Conservation (phyloP, 2,888 invertebrate species). For the Apodemia duryi region DNA sequence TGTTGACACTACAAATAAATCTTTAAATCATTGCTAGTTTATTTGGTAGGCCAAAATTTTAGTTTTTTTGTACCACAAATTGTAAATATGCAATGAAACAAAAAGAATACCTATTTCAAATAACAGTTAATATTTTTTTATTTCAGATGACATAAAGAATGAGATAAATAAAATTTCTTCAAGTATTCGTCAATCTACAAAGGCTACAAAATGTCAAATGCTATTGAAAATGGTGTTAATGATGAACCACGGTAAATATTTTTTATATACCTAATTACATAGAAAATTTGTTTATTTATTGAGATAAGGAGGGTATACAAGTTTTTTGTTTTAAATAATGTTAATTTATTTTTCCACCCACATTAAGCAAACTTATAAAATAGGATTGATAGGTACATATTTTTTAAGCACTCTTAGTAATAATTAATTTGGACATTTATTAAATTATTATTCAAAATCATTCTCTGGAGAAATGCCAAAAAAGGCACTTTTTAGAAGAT, state of each 20-base stretch:
- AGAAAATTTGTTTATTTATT: background rate
- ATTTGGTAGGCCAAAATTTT: too few species aligned
- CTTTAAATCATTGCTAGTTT: background rate
- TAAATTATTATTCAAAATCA: too few species aligned
- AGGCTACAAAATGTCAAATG: conserved; percentile 50
- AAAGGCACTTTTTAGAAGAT: too few species aligned
- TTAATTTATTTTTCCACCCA: too few species aligned
- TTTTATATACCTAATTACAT: background rate
- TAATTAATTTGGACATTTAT: too few species aligned
- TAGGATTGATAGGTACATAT: too few species aligned
- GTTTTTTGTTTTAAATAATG: background rate
- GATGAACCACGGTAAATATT: conserved; percentile 60
- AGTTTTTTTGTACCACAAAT: too few species aligned
- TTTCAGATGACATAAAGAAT: conserved; percentile 55
- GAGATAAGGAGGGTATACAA: background rate
- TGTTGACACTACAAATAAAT: conserved; percentile 7
- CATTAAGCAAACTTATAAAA: too few species aligned
- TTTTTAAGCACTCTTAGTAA: too few species aligned
- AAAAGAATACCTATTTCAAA: background rate
- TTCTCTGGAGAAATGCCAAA: too few species aligned
- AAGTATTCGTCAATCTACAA: background rate
- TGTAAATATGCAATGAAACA: too few species aligned
- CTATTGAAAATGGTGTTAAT: conserved; percentile 58
- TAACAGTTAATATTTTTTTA: conserved; percentile 24
- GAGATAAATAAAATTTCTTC: conserved; percentile 35